phyloP scores from a whole-genome alignment of 1,140 invertebrate genomes.

The Euura saliciscinereae region DNA sequence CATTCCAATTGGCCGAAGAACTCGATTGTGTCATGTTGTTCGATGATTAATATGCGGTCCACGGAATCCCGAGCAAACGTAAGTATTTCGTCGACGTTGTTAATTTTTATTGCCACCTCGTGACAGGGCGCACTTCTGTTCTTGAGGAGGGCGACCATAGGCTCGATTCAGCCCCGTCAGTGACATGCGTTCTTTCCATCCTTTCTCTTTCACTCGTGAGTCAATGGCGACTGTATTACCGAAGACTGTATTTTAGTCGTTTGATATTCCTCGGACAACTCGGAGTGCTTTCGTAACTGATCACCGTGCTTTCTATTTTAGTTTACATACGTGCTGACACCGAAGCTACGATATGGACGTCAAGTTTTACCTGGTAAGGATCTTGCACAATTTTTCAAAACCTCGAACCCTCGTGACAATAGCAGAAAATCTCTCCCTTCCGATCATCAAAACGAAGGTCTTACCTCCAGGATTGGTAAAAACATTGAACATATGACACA shows the following conservation, averaged over 20 bases:
- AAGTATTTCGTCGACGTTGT: not conserved
- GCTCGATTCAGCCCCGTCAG: not conserved
- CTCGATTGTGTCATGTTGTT: not conserved
- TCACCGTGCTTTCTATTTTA: not conserved
- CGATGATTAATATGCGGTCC: not conserved
- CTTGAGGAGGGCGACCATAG: not conserved
- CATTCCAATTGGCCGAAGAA: not conserved
- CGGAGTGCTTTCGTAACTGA: not conserved
- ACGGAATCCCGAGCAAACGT: not conserved
- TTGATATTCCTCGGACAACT: not conserved
- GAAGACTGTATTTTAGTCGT: conserved; percentile 5
- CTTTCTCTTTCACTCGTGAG: not conserved
- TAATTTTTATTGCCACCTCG: too few relatives aligned
- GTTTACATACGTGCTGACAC: not conserved
- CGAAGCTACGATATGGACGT: not conserved
- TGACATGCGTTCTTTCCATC: not conserved
- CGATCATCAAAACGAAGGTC: not conserved
- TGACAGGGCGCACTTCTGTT: not conserved
- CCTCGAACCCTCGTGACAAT: not conserved
- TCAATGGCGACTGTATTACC: not conserved
- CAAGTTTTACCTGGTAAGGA: conserved; percentile 6
- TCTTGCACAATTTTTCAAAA: not conserved
- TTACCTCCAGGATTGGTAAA: not conserved
- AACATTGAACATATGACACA: not conserved
- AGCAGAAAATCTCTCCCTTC: not conserved